These are phyloP conservation scores for Chelmon rostratus DNA, from an alignment of 2,797 vertebrate genomes.

Conservation along the genomic window DNA sequence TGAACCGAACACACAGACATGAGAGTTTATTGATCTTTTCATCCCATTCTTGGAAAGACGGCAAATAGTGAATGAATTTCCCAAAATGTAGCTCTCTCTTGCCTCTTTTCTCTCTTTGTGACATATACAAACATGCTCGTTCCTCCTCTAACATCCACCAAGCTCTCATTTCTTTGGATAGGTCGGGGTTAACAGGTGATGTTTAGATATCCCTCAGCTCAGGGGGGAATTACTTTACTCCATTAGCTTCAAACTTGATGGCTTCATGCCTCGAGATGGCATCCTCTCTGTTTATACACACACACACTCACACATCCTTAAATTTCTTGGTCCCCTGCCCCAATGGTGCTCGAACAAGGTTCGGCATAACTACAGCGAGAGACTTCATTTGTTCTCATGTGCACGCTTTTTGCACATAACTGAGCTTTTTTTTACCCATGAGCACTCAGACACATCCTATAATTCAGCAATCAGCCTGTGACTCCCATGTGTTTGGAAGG, in stretches of 20 bases:
- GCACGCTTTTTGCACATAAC: neutral
- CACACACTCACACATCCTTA: slow-evolving; percentile 20
- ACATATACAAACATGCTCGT: neutral
- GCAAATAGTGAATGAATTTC: neutral
- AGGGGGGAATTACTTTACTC: slow-evolving; percentile 36
- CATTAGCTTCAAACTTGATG: slow-evolving; percentile 33
- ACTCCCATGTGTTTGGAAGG: slow-evolving; percentile 19
- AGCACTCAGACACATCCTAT: neutral
- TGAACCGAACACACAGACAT: neutral
- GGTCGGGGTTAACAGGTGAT: slow-evolving; percentile 60
- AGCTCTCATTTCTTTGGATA: slow-evolving; percentile 22
- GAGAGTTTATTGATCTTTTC: neutral
- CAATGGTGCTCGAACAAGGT: slow-evolving; percentile 26
- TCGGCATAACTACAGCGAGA: slow-evolving; percentile 15
- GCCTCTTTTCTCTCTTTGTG: neutral
- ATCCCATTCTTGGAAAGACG: neutral
- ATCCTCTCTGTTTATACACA: slow-evolving; percentile 31
- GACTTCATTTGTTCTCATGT: slow-evolving; percentile 23
- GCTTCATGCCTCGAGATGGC: slow-evolving; percentile 42
- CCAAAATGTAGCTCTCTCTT: neutral
- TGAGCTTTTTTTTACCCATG: neutral
- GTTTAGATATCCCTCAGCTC: slow-evolving; percentile 44
- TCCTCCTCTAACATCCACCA: slow-evolving; percentile 8
- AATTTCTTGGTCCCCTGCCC: slow-evolving; percentile 26
- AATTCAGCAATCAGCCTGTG: neutral